These are phyloP conservation scores for Flabesymbios commensalis DNA, from an alignment of 2,888 invertebrate genomes.

Conservation along the genomic window DNA sequence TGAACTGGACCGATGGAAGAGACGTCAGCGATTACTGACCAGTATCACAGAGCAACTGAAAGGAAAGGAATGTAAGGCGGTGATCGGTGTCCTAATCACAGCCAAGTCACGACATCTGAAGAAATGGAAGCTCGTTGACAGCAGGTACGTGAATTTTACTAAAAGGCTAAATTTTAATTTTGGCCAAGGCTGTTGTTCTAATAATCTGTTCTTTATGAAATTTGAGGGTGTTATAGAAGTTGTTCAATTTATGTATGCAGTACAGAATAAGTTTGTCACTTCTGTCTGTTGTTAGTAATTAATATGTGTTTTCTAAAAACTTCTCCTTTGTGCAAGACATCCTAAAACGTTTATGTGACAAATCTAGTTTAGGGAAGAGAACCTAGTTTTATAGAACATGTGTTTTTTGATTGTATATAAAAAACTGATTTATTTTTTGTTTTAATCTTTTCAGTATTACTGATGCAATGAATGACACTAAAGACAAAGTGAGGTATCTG, in stretches of 20 bases:
- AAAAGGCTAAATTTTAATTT: not conserved
- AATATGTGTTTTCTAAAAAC: too few species aligned
- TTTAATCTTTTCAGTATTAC: slow-evolving; percentile 59
- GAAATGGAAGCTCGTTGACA: slow-evolving; percentile 60
- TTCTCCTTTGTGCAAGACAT: too few species aligned
- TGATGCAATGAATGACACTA: slow-evolving; percentile 61
- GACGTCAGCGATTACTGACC: slow-evolving; percentile 57
- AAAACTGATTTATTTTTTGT: too few species aligned
- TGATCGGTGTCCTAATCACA: slow-evolving; percentile 59
- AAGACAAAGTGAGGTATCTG: slow-evolving; percentile 61
- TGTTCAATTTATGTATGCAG: too few species aligned
- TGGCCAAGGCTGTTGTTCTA: too few species aligned
- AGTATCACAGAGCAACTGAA: slow-evolving; percentile 60
- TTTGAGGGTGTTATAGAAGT: too few species aligned
- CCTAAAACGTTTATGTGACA: too few species aligned
- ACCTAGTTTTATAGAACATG: too few species aligned
- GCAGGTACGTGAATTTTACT: slow-evolving; percentile 46
- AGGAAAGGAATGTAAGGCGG: slow-evolving; percentile 60
- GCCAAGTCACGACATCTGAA: slow-evolving; percentile 60
- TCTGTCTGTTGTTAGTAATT: too few species aligned
- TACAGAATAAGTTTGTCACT: not conserved
- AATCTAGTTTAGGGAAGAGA: too few species aligned
- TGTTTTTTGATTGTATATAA: too few species aligned
- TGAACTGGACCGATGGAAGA: slow-evolving; percentile 58
- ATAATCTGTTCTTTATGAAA: too few species aligned